Base-by-base conservation (phyloP, 2,888 invertebrate genomes). In the Spisula subtruncata region DNA sequence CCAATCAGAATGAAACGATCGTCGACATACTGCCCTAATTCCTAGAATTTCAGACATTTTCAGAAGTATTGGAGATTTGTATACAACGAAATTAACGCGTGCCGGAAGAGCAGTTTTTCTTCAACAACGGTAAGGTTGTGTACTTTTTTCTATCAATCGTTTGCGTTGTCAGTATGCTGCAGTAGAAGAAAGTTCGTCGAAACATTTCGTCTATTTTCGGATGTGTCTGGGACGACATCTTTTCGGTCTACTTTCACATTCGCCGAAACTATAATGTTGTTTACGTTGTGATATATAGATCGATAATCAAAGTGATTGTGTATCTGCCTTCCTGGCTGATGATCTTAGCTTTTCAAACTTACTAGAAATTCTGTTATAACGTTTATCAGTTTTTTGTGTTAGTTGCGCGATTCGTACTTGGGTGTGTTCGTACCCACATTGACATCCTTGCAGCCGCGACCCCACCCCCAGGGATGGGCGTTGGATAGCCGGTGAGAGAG, bases 161-260 rank as follows among this genome's bases (percentile, higher is more conserved):
- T 35, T 35, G 2, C 1, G 1, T 18, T 75, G 18, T n/a, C 2
- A 35, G 18, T 0, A 1, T 75, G 32, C 35, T 32, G 32, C 75
- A 32, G n/a, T 56, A n/a, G 4, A 41, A n/a, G n/a, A 5, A 41
- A 41, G 41, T 2, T 5, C 41, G 41, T 41, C 41, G 41, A 2
- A 41, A 41, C 41, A 41, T 41, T 41, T 41, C 41, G 41, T 41
- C 41, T 41, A 41, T 41, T 51, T 51, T 51, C 51, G 51, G 51
- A 51, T 51, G 1, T 8, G 12, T 16, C 75, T 20, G 14, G n/a
- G 16, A 32, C 18, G 32, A 25, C 16, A 75, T 75, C 35, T 75
- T 75, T 75, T 5, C 35, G 20, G 75, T 35, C 75, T 75, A 75
- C 75, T 75, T 75, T 75, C 75, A 75, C 75, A 75, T 75, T 75